Conservation (phyloP, 2,888 invertebrate species). For the Drosophila trichaetosa region DNA sequence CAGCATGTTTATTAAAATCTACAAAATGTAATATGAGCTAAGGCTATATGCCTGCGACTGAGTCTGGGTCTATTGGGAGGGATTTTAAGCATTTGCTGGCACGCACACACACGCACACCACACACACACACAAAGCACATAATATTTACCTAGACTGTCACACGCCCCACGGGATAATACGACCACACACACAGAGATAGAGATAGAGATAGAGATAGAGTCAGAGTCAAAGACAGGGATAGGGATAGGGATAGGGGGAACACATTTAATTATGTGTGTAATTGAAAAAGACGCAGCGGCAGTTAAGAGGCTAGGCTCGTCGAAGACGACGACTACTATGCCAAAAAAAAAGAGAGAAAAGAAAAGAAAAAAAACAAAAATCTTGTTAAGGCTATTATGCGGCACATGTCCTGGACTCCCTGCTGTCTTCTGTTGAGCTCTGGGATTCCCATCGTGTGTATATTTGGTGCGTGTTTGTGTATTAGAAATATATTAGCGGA, state of each 20-base stretch:
- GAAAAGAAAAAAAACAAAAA: constrained; percentile 30
- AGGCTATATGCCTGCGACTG: constrained; percentile 2
- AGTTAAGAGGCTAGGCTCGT: constrained; percentile 61
- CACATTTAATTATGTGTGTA: constrained; percentile 80
- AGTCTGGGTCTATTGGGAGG: constrained; percentile 66
- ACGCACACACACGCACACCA: neutral
- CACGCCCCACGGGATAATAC: constrained; percentile 56
- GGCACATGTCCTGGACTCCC: constrained; percentile 57
- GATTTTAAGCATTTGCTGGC: constrained; percentile 63
- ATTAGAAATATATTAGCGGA: constrained; percentile 73
- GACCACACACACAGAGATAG: constrained; percentile 5
- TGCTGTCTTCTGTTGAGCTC: constrained; percentile 28
- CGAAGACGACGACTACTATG: constrained; percentile 30
- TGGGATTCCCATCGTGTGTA: constrained; percentile 21
- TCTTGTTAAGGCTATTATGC: constrained; percentile 70
- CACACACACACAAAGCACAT: constrained; percentile 4
- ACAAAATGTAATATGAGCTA: constrained; percentile 62
- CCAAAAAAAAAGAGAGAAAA: constrained; percentile 12
- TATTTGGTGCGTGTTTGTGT: constrained; percentile 61
- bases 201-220: too few relatives aligned
- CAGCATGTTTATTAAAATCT: constrained; percentile 76
- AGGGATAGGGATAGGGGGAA: constrained; percentile 34
- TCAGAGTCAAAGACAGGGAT: too few relatives aligned
- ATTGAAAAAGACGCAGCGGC: constrained; percentile 76
- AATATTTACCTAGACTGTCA: constrained; percentile 36